A percentile compares a stretch with the other conserved stretches of the same genome.
phyloP scores from a whole-genome alignment of 2,888 invertebrate species.

The Parnassius mnemosyne region DNA sequence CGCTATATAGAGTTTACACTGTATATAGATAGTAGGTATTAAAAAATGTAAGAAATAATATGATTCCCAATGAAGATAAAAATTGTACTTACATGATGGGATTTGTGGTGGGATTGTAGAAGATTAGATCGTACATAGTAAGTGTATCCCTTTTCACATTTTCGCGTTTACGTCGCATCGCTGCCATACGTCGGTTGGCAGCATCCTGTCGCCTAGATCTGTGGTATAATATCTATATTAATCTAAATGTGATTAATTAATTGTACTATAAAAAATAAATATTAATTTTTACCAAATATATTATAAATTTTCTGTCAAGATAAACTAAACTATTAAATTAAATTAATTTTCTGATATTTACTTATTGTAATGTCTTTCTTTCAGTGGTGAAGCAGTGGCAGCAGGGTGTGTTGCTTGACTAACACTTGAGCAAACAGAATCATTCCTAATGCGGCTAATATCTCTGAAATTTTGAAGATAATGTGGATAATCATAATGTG shows the following conservation, averaged over 20 bases:
- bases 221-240: conserved; percentile 6
- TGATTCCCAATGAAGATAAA: not conserved
- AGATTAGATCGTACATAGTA: conserved; percentile 95
- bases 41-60: too few species aligned
- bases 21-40: too few species aligned
- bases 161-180: conserved; percentile 55
- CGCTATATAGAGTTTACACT: too few species aligned
- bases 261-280: not conserved
- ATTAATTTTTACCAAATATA: not conserved
- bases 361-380: conserved; percentile 51
- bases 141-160: conserved; percentile 79
- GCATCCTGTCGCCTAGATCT: conserved; percentile 57
- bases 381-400: conserved; percentile 52
- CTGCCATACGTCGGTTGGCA: conserved; percentile 51
- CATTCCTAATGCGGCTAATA: conserved; percentile 65
- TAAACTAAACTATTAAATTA: not conserved
- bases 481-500: not conserved
- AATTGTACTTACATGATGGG: conserved; percentile 83
- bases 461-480: conserved; percentile 49
- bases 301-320: too few species aligned
- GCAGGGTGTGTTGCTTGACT: conserved; percentile 51
- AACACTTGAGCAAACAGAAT: conserved; percentile 70
- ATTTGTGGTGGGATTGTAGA: conserved; percentile 91
- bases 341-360: conserved; percentile 34
- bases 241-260: not conserved